phyloP scores from a whole-genome alignment of 2,888 invertebrate species.

The Microdon myrmicae region DNA sequence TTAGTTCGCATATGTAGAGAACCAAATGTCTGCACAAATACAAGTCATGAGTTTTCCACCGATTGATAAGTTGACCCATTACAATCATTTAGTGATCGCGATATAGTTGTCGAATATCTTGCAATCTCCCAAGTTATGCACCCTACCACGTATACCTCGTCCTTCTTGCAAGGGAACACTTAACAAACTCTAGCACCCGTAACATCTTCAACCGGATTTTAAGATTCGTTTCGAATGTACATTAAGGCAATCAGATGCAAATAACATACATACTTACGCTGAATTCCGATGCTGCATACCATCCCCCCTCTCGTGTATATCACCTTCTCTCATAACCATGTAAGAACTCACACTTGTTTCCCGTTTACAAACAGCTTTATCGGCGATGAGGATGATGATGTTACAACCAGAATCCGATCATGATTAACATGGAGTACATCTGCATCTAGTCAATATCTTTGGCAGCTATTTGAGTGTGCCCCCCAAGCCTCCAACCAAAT shows the following conservation, averaged over 20 bases:
- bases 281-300: slow-evolving; percentile 19
- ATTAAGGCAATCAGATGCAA: slow-evolving; percentile 51
- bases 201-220: no score
- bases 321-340: slow-evolving; percentile 2
- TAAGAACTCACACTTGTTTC: slow-evolving; percentile 27
- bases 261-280: slow-evolving; percentile 32
- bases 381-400: slow-evolving; percentile 31
- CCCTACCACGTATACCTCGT: no score
- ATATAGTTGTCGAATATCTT: no score
- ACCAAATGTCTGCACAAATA: no score
- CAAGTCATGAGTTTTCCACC: no score
- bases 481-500: slow-evolving; percentile 1
- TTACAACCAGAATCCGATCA: slow-evolving; percentile 26
- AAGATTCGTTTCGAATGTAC: no score
- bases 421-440: slow-evolving; percentile 26
- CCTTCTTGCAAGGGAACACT: no score
- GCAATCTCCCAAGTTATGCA: no score
- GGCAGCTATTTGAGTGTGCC: slow-evolving; percentile 10
- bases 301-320: slow-evolving; percentile 3
- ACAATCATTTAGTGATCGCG: no score
- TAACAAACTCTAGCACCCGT: no score
- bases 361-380: slow-evolving; percentile 13
- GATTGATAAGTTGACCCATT: no score
- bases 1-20: no score
- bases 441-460: slow-evolving; percentile 16